phyloP scores from a whole-genome alignment of 2,888 invertebrate species.

The Dynastes maya region DNA sequence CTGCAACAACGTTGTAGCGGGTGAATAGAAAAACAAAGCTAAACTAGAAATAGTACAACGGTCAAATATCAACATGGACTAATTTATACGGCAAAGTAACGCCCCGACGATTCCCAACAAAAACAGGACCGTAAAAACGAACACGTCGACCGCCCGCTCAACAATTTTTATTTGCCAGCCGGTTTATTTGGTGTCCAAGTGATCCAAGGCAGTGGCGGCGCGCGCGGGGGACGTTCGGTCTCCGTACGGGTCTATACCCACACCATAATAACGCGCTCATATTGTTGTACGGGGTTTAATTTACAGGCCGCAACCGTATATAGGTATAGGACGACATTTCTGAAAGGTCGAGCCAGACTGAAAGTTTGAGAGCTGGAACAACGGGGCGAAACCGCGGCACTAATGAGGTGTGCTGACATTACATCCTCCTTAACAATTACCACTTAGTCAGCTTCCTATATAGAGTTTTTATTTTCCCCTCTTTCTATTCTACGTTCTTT shows the following conservation, averaged over 20 bases:
- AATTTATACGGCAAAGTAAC: slow-evolving; percentile 39
- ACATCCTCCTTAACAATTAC: slow-evolving; percentile 63
- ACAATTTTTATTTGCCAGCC: slow-evolving; percentile 28
- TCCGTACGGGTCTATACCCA: neutral
- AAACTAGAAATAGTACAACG: slow-evolving; percentile 20
- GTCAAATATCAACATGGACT: slow-evolving; percentile 39
- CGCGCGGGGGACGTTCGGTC: neutral
- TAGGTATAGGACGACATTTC: slow-evolving; percentile 60
- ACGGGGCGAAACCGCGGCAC: slow-evolving; percentile 62
- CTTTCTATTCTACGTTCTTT: slow-evolving; percentile 30
- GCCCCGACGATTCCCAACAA: slow-evolving; percentile 28
- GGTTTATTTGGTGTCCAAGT: slow-evolving; percentile 17
- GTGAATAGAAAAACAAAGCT: slow-evolving; percentile 23
- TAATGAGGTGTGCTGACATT: slow-evolving; percentile 67
- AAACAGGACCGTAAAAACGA: slow-evolving; percentile 25
- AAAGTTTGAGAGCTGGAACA: slow-evolving; percentile 46
- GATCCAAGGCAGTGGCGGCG: slow-evolving; percentile 12
- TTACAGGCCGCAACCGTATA: slow-evolving; percentile 54
- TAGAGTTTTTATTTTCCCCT: slow-evolving; percentile 27
- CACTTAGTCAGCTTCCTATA: slow-evolving; percentile 55
- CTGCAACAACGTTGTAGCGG: neutral
- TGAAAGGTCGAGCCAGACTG: slow-evolving; percentile 60
- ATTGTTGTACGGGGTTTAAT: slow-evolving; percentile 53
- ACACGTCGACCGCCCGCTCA: neutral
- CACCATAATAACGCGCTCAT: slow-evolving; percentile 21